A percentile compares a stretch with the other conserved stretches of the same genome.
Evolutionary conservation across 2,113 vertebrate species (phyloP).

Genomic region (Falcunculus frontatus): DNA sequence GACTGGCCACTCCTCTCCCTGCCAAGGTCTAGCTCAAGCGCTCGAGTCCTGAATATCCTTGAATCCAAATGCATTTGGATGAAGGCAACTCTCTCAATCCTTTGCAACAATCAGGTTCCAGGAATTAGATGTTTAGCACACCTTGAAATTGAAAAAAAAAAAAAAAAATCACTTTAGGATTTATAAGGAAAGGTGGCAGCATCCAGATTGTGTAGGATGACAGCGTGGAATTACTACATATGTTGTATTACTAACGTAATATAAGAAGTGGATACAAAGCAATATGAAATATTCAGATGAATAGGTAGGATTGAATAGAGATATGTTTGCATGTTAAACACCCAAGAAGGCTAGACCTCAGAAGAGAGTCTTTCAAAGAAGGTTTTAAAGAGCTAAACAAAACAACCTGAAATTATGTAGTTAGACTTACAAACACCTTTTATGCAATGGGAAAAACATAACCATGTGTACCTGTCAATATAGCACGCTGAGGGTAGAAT

Average conservation of each 20-base stretch:
- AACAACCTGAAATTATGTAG: background rate
- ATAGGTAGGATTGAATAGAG: background rate
- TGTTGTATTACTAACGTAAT: background rate
- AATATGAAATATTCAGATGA: background rate
- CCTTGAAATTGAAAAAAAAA: background rate
- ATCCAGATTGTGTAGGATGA: background rate
- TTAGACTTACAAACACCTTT: background rate
- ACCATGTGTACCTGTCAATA: background rate
- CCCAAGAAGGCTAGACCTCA: background rate
- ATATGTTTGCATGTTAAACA: background rate
- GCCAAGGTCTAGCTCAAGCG: background rate
- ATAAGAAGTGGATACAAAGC: background rate
- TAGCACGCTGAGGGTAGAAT: background rate
- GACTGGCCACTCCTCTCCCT: background rate
- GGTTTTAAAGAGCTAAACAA: background rate
- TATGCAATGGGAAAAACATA: background rate
- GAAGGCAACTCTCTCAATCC: background rate
- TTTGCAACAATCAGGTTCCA: background rate
- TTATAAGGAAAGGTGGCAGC: background rate
- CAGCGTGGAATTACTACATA: background rate
- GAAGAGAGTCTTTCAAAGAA: background rate
- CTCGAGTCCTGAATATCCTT: background rate
- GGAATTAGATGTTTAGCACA: background rate
- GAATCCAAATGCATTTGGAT: background rate
- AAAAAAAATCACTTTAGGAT: background rate